phyloP scores from a whole-genome alignment of 2,888 invertebrate species.

The Alcis repandata region DNA sequence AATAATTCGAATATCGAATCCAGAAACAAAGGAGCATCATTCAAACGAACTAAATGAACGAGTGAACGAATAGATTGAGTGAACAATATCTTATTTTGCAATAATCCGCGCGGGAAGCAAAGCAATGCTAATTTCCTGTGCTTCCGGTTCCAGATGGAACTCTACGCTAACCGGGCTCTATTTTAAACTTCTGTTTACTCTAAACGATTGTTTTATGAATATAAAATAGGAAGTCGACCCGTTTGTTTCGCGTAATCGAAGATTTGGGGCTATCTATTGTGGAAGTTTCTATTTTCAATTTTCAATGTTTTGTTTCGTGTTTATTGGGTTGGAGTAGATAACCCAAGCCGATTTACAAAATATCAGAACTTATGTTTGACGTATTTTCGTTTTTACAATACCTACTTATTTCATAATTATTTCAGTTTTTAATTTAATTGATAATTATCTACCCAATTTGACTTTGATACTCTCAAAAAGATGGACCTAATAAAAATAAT shows the following conservation, averaged over 20 bases:
- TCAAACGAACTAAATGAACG: constrained; percentile 73
- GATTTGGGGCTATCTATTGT: constrained; percentile 38
- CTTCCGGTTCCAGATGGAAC: constrained; percentile 71
- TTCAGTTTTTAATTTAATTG: too few species aligned
- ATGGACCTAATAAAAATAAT: too few species aligned
- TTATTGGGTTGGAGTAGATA: too few species aligned
- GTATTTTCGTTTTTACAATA: too few species aligned
- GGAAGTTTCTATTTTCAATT: constrained; percentile 31
- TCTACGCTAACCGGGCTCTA: constrained; percentile 64
- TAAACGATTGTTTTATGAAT: constrained; percentile 65
- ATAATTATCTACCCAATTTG: too few species aligned
- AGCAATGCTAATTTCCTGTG: constrained; percentile 83
- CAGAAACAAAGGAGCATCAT: constrained; percentile 76
- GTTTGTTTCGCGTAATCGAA: constrained; percentile 44
- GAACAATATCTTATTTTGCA: constrained; percentile 85
- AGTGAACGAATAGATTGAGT: constrained; percentile 79
- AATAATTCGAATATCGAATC: constrained; percentile 65
- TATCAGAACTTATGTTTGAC: too few species aligned
- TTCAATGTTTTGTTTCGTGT: constrained; percentile 1
- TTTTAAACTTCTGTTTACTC: constrained; percentile 73
- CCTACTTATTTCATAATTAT: too few species aligned
- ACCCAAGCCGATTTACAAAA: too few species aligned
- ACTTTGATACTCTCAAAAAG: too few species aligned
- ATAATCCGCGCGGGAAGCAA: constrained; percentile 81
- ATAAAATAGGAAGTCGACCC: constrained; percentile 56